A percentile compares a stretch with the other conserved stretches of the same genome.
These are phyloP conservation scores for Cheilosia pagana DNA, from an alignment of 2,888 invertebrate species.

Conservation along the genomic window DNA sequence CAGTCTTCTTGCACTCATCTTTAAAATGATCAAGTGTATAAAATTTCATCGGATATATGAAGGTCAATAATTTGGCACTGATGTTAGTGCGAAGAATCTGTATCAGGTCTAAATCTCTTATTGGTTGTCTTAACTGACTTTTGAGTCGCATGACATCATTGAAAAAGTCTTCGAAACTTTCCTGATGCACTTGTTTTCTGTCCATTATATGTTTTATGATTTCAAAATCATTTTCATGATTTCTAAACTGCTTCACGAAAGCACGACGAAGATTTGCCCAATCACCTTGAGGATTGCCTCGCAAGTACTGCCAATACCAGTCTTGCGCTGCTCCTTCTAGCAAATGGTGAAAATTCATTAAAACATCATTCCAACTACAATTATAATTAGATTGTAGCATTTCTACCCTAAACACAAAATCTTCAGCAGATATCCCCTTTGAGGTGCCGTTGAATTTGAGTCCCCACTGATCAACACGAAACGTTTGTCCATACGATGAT, in stretches of 20 bases:
- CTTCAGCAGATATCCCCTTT: conserved; percentile 29
- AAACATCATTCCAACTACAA: conserved; percentile 37
- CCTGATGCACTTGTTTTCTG: conserved; percentile 30
- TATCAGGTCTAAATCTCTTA: conserved; percentile 23
- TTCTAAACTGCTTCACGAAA: not conserved
- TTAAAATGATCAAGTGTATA: not conserved
- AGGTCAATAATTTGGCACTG: not conserved
- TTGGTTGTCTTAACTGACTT: conserved; percentile 17
- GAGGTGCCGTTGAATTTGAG: conserved; percentile 14
- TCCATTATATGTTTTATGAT: conserved; percentile 1
- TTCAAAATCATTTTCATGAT: not conserved
- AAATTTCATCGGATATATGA: conserved; percentile 3
- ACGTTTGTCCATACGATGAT: not conserved
- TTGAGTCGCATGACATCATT: conserved; percentile 6
- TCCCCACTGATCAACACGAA: conserved; percentile 7
- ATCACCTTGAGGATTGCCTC: conserved; percentile 6
- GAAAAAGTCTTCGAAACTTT: conserved; percentile 58
- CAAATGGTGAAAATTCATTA: conserved; percentile 36
- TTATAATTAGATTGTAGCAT: conserved; percentile 28
- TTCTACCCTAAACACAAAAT: conserved; percentile 53
- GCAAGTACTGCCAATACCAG: conserved; percentile 48
- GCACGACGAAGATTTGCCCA: conserved; percentile 26
- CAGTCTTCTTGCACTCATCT: not conserved
- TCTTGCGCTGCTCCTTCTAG: conserved; percentile 37
- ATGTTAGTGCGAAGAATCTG: conserved; percentile 34